phyloP scores from a whole-genome alignment of 2,113 vertebrate species.

The Garra rufa region DNA sequence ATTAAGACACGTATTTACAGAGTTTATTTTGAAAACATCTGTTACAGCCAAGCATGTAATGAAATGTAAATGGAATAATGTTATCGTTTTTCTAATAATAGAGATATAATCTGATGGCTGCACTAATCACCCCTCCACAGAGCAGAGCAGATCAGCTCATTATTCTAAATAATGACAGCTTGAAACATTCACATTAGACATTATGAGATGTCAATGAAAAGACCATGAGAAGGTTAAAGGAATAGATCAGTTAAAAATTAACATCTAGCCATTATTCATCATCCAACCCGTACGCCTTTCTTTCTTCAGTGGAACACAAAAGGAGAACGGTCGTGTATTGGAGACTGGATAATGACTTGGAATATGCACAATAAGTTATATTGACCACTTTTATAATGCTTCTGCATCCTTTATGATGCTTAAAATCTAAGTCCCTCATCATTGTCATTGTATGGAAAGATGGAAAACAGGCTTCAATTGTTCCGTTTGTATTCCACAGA shows the following conservation, averaged over 20 bases:
- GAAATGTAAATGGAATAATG: background rate
- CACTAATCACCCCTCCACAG: background rate
- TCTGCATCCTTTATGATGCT: background rate
- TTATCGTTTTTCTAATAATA: background rate
- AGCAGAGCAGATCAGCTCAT: slow-evolving; percentile 19
- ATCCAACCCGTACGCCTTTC: background rate
- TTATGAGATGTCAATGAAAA: slow-evolving; percentile 36
- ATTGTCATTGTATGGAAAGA: background rate
- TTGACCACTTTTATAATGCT: background rate
- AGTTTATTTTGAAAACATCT: background rate
- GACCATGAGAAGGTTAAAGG: background rate
- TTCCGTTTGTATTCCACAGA: background rate
- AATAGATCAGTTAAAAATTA: background rate
- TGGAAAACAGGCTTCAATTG: background rate
- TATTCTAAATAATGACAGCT: slow-evolving; percentile 7
- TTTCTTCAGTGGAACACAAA: background rate
- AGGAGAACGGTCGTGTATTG: background rate
- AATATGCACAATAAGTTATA: background rate
- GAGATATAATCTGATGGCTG: slow-evolving; percentile 20
- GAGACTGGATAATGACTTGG: background rate
- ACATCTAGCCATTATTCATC: slow-evolving; percentile 4
- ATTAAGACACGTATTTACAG: background rate
- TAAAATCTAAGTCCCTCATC: background rate
- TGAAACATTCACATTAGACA: slow-evolving; percentile 15
- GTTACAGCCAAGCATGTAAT: slow-evolving; percentile 7